Base-by-base conservation (phyloP, 1,140 invertebrate genomes). In the Leptopilina clavipes region DNA sequence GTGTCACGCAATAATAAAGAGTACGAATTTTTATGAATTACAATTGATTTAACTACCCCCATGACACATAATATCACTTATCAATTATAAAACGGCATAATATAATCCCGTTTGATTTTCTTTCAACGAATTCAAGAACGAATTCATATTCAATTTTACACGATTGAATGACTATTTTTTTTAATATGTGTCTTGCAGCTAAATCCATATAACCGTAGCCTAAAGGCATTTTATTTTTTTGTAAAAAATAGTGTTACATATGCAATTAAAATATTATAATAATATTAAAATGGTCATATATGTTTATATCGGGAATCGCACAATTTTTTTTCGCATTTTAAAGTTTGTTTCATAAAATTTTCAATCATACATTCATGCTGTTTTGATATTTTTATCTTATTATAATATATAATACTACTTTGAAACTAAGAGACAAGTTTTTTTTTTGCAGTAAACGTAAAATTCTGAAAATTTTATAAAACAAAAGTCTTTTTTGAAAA, bases 1-100 rank as follows among this genome's bases (percentile, higher is more conserved):
- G 56, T 65, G 59, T 65, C 25, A 22, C 59, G 59, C 59, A 31
- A n/a, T 31, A 65, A 59, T 59, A 59, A 59, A 59, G 54, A 59
- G 18, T 59, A 59, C 54, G 54, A 65, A 37, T n/a, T 37, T 65
- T 31, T 31, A 25, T 65, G 59, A 31, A n/a, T 65, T 65, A 65
- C 59, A 65, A 65, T 65, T 65, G 59, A 31, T 65, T 65, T 65
- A 31, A 65, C 59, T 65, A 59, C 17, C 48, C 9, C 37, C 37
- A 40, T 40, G 25, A 40, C 37, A 40, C 37, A 40, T 40, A 6
- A 40, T 40, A 40, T 40, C 37, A 40, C 37, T 40, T 40, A 40
- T 40, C 9, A 40, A 40, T 40, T 1, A 40, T 40, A 40, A 40
- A 54, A 54, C 11, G 52, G 7, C 18, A 54, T 18, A 54, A 17